A percentile compares a stretch with the other conserved stretches of the same genome.
Conservation (phyloP, 2,797 vertebrate species). For the Oreonectes daqikongensis region DNA sequence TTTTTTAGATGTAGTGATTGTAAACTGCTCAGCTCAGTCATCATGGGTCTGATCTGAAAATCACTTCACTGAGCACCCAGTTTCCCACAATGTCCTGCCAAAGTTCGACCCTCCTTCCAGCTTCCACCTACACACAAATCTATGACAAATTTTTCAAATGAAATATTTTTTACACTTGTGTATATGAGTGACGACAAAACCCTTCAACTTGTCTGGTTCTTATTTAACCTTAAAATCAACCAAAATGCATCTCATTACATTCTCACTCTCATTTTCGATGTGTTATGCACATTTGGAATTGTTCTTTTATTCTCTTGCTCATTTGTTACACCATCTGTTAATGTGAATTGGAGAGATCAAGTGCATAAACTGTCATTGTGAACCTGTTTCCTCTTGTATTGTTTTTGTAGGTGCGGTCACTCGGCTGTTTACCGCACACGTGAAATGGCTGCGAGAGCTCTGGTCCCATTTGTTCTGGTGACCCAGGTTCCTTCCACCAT, state of each 20-base stretch:
- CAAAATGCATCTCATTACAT: background rate
- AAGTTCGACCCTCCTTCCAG: too few species aligned
- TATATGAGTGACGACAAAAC: background rate
- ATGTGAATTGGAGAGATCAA: background rate
- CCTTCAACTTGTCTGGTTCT: background rate
- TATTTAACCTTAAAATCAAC: background rate
- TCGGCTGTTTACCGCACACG: constrained; percentile 88
- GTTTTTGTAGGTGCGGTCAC: constrained; percentile 79
- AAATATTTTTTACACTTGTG: background rate
- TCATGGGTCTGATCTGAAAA: constrained; percentile 22
- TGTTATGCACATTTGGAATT: too few species aligned
- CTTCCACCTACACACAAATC: background rate
- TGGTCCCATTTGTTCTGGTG: constrained; percentile 88
- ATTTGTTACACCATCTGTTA: background rate
- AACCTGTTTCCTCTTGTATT: constrained; percentile 7
- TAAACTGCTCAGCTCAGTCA: constrained; percentile 37
- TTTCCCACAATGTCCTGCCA: background rate
- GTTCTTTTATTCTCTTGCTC: background rate
- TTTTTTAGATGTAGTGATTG: constrained; percentile 58
- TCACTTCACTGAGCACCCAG: background rate
- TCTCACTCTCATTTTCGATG: background rate
- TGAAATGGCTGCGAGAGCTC: constrained; percentile 89
- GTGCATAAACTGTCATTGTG: background rate
- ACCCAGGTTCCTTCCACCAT: constrained; percentile 79
- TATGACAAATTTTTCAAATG: background rate